These are phyloP conservation scores for Nettapus auritus DNA, from an alignment of 2,113 vertebrate genomes.

Conservation along the genomic window DNA sequence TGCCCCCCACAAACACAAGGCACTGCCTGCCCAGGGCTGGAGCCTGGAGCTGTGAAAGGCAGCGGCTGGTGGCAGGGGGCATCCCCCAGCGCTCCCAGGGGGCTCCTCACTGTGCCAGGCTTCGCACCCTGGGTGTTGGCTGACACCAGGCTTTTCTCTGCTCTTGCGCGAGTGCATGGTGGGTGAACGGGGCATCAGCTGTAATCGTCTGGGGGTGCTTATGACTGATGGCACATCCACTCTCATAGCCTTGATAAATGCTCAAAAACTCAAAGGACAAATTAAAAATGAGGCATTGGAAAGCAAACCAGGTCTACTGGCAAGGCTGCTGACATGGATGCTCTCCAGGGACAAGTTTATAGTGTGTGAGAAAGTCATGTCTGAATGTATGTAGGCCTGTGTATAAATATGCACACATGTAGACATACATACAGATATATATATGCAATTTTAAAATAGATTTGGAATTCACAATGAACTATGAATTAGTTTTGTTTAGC, in stretches of 20 bases:
- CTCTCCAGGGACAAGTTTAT: neutral
- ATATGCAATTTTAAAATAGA: neutral
- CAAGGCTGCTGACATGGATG: neutral
- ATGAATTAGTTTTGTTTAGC: neutral
- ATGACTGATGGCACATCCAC: neutral
- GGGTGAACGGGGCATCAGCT: rapidly evolving
- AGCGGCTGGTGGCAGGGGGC: rapidly evolving
- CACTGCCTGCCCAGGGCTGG: neutral
- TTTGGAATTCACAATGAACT: neutral
- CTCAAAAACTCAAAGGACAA: neutral
- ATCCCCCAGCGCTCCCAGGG: neutral
- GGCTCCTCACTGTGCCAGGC: neutral
- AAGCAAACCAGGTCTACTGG: neutral
- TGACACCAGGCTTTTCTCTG: rapidly evolving
- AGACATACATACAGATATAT: rapidly evolving
- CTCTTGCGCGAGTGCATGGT: rapidly evolving
- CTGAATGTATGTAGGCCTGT: rapidly evolving
- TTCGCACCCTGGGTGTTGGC: rapidly evolving
- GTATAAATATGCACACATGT: neutral
- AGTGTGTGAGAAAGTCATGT: neutral
- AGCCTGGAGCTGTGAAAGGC: neutral
- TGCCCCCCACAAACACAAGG: neutral
- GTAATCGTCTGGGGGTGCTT: neutral
- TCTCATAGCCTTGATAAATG: rapidly evolving
- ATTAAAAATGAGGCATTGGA: rapidly evolving